phyloP scores from a whole-genome alignment of 2,888 invertebrate genomes.

The Eristalis tenax region DNA sequence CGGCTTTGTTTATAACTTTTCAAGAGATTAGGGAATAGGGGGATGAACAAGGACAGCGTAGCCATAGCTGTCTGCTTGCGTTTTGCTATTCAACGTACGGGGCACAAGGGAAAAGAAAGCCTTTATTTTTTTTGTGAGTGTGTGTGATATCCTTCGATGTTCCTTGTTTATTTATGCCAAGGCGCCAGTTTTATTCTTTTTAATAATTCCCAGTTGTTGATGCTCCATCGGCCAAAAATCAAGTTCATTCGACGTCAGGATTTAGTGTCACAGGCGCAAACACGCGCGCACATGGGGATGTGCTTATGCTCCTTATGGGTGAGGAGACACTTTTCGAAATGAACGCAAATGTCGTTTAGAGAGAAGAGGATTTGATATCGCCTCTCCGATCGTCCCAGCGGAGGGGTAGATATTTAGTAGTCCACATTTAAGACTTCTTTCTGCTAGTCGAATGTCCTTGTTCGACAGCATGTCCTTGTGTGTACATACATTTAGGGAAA shows the following conservation, averaged over 20 bases:
- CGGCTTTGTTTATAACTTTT: neutral
- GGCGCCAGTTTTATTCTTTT: conserved; percentile 53
- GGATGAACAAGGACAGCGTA: neutral
- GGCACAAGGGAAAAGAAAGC: neutral
- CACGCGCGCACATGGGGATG: neutral
- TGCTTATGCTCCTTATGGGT: conserved; percentile 24
- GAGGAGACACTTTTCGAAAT: conserved; percentile 6
- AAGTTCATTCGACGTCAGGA: neutral
- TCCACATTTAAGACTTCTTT: conserved; percentile 27
- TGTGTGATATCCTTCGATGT: neutral
- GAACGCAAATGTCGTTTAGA: conserved; percentile 40
- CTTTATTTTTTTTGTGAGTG: neutral
- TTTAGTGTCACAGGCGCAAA: neutral
- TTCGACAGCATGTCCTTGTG: conserved; percentile 16
- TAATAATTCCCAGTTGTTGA: conserved; percentile 47
- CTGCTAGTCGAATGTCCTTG: conserved; percentile 43
- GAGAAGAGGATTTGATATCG: neutral
- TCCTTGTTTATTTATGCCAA: conserved; percentile 29
- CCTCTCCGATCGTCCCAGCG: neutral
- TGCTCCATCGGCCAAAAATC: conserved; percentile 17
- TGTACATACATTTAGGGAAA: conserved; percentile 8
- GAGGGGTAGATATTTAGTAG: conserved; percentile 9
- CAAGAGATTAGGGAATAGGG: neutral
- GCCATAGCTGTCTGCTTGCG: neutral
- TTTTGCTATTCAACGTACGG: neutral